Conservation (phyloP, 23 tunicate species). For the Trididemnum nubilum region DNA sequence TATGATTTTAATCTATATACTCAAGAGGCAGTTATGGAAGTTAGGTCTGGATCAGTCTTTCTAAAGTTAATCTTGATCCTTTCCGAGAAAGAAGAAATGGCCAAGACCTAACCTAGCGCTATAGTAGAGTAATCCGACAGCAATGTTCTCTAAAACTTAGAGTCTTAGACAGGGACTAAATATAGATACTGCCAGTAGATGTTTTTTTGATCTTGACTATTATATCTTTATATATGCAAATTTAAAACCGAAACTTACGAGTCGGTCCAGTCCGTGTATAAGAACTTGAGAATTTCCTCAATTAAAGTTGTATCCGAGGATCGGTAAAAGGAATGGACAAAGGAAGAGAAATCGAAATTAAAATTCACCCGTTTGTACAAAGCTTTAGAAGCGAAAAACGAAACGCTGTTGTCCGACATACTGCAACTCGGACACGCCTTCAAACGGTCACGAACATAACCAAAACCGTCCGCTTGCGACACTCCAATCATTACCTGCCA, state of each 20-base stretch:
- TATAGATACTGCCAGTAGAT: too few species aligned
- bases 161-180: too few species aligned
- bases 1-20: too few species aligned
- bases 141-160: too few species aligned
- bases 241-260: slow-evolving; percentile 7
- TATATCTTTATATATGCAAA: too few species aligned
- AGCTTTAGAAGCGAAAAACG: slow-evolving; percentile 3
- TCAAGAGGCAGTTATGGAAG: too few species aligned
- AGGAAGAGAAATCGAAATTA: slow-evolving; percentile 48
- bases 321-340: slow-evolving; percentile 48
- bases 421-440: slow-evolving; percentile 8
- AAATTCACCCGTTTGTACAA: slow-evolving; percentile 42
- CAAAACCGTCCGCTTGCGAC: slow-evolving; percentile 81
- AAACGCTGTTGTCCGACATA: not conserved
- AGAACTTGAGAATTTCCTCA: slow-evolving; percentile 50
- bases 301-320: slow-evolving; percentile 1
- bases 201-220: too few species aligned
- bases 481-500: slow-evolving; percentile 85
- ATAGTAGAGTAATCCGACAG: too few species aligned
- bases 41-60: too few species aligned
- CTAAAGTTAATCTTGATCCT: too few species aligned
- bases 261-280: slow-evolving; percentile 73
- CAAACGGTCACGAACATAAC: slow-evolving; percentile 55
- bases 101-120: too few species aligned
- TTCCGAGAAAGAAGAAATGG: too few species aligned